phyloP scores from a whole-genome alignment of 2,797 vertebrate genomes.

The Myripristis murdjan region DNA sequence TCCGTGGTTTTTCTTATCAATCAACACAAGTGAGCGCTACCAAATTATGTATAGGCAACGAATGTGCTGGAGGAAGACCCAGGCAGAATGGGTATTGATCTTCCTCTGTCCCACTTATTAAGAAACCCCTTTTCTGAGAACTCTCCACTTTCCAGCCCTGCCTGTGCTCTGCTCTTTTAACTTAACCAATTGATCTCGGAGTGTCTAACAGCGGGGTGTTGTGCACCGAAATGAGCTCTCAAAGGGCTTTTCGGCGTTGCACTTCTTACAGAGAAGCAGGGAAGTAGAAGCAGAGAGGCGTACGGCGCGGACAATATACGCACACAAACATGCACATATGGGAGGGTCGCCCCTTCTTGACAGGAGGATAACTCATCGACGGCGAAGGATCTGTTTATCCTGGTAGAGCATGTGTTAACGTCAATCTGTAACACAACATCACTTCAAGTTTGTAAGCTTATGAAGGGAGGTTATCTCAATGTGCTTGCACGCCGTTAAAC shows the following conservation, averaged over 20 bases:
- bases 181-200: not conserved
- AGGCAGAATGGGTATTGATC: conserved; percentile 28
- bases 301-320: too few relatives aligned
- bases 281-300: not conserved
- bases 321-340: not conserved
- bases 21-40: conserved; percentile 9
- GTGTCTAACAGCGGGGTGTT: not conserved
- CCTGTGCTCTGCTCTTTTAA: not conserved
- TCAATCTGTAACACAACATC: too few relatives aligned
- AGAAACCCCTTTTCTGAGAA: conserved; percentile 10
- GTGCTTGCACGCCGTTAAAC: too few relatives aligned
- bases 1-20: conserved; percentile 21
- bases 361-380: too few relatives aligned
- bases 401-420: too few relatives aligned
- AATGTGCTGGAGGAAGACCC: conserved; percentile 21
- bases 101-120: conserved; percentile 22
- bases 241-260: not conserved
- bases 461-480: too few relatives aligned
- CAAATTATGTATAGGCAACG: conserved; percentile 30
- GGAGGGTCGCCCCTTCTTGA: too few relatives aligned
- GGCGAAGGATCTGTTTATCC: too few relatives aligned
- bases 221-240: not conserved
- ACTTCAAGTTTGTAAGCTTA: too few relatives aligned
- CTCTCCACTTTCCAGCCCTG: conserved; percentile 9
- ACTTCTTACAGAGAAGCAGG: not conserved